Conservation (phyloP, 2,888 invertebrate species). For the Abscondita cerata region DNA sequence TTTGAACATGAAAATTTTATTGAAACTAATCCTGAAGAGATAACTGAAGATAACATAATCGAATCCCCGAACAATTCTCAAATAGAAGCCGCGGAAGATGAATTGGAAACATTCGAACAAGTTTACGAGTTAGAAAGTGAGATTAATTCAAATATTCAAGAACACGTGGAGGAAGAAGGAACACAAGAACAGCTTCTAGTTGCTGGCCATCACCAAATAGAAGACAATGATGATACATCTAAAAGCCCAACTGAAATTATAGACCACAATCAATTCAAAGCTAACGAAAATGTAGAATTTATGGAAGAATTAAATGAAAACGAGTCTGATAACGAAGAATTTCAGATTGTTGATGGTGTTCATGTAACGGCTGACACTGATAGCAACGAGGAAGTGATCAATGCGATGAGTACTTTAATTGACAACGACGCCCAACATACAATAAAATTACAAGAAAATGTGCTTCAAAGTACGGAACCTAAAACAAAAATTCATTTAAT, state of each 20-base stretch:
- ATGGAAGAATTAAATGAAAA: slow-evolving; percentile 21
- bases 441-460: slow-evolving; percentile 19
- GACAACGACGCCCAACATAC: slow-evolving; percentile 18
- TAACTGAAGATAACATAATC: no score
- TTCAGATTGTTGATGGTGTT: slow-evolving; percentile 49
- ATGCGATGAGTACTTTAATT: neutral
- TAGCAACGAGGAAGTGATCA: slow-evolving; percentile 19
- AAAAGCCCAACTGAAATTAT: neutral
- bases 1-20: no score
- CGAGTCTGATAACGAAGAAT: slow-evolving; percentile 47
- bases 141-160: no score
- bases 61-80: no score
- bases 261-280: slow-evolving; percentile 21
- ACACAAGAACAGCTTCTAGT: slow-evolving; percentile 7
- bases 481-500: slow-evolving; percentile 15
- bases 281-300: slow-evolving; percentile 14
- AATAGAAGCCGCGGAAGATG: no score
- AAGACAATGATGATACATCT: slow-evolving; percentile 8
- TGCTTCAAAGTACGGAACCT: slow-evolving; percentile 8
- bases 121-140: no score
- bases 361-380: slow-evolving; percentile 48
- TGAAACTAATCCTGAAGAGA: no score
- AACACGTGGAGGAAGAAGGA: slow-evolving; percentile 7
- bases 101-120: no score
- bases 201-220: neutral